Base-by-base conservation (phyloP, 2,113 vertebrate genomes). In the Scophthalmus maximus region DNA sequence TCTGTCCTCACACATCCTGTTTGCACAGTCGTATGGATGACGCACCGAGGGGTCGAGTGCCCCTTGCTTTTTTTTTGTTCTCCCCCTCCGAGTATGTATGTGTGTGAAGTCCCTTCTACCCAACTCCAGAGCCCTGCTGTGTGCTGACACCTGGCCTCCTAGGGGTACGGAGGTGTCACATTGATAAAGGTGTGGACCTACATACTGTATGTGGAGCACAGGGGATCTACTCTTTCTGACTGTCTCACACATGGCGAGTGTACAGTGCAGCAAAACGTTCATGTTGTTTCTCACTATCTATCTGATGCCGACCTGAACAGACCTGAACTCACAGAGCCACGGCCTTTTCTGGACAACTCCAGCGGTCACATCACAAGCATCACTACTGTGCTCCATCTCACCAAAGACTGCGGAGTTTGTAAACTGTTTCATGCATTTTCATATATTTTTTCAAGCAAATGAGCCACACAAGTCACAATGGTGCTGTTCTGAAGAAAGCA, bases 1-100 rank as follows among this genome's bases (percentile, higher is more conserved):
- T 84, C 73, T 47, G 47, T 80, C 84, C 83, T 64, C 81, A 68
- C 88, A 85, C 87, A 92, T 92, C 90, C 91, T 92, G 89, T 92
- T 90, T 91, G 85, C 82, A 73, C 84, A 81, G 84, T 91, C 82
- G 56, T 88, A 91, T 88, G 76, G 82, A 89, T 93, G 92, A 93
- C 88, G 88, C 87, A 92, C 65, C 56, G 59, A 79, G 62, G 71
- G 76, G 84, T 78, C 68, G 62, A 80, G 68, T 56, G 74, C 66
- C 69, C 79, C 78, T 77, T 6, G 7, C 72, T 84, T 79, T 75
- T 68, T n/a, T 65, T 29, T 46, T 38, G 65, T 23, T 15, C 6
- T 27, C 5, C 27, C 6, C 2, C 5, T 7, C 34, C 40, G 9
- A 51, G 29, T 65, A 62, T 59, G 56, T 68, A 52, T 64, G 55